Evolutionary conservation across 2,888 invertebrate species (phyloP), one percentile per base, ranked within the genome.

Genomic region (Chironomus tentans): DNA sequence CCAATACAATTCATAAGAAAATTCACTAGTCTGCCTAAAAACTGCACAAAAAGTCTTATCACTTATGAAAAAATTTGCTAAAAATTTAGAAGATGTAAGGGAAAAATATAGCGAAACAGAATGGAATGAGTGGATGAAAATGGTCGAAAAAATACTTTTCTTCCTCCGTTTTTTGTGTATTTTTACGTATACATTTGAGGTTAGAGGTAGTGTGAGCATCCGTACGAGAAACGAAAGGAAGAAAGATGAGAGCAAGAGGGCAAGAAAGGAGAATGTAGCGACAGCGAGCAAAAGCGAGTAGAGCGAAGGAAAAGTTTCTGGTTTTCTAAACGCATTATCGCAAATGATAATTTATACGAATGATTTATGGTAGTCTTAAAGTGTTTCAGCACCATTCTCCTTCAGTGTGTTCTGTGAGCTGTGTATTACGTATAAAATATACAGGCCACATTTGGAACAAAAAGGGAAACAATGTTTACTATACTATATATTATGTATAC

Each of bases 331-430:
- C 74, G 62, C 74, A 74, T 74, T 74, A 74, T 73, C 72, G 61
- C 62, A 74, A 74, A 74, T 74, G 74, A 74, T 74, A 74, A 74
- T 74, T 74, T 74, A 74, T 74, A 68, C 61, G 71, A 62, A 74
- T 74, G 74, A 74, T 74, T 74, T 74, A 74, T 74, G 61, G 47
- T 22, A 48, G 68, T 65, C 74, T 74, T 74, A 74, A 74, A 74
- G 74, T 74, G 65, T 74, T 61, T 74, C 68, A 73, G 72, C 72
- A 18, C 62, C 61, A 73, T 22, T 65, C 4, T 24, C 22, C 56
- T 56, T 18, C n/a, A 15, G 56, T 15, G n/a, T 15, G 65, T 65
- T 65, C 12, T 21, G 22, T 24, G 12, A 38, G 38, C 38, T 38
- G 38, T 38, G 38, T 38, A 10, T 38, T 38, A 38, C 38, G 38